These are phyloP conservation scores for Emydocephalus ijimae DNA, from an alignment of 2,113 vertebrate genomes.

Conservation along the genomic window DNA sequence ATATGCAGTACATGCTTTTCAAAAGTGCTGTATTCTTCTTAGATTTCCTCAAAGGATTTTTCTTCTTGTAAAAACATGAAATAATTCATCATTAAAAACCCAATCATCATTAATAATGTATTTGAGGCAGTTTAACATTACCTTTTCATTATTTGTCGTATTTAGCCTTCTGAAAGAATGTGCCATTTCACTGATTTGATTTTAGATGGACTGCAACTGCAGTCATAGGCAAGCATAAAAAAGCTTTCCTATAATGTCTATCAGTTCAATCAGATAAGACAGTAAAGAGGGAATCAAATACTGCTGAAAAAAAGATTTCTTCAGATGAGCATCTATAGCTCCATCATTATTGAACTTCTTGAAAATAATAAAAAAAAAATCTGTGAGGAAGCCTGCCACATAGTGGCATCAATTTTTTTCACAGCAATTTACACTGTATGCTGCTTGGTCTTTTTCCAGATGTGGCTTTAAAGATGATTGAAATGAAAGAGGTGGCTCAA, in stretches of 20 bases:
- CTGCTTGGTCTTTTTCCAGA: background rate
- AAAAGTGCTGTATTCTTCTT: background rate
- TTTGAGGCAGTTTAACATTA: slow-evolving; percentile 15
- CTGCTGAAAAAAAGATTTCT: slow-evolving; percentile 57
- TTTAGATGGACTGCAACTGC: background rate
- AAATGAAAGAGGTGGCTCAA: background rate
- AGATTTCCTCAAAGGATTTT: background rate
- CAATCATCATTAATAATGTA: background rate
- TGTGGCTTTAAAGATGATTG: background rate
- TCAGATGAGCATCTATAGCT: slow-evolving; percentile 55
- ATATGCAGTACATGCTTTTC: background rate
- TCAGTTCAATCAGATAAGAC: slow-evolving; percentile 57
- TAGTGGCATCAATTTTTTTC: slow-evolving; percentile 40
- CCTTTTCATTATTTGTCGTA: slow-evolving; percentile 19
- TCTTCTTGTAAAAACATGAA: background rate
- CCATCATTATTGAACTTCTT: slow-evolving; percentile 20
- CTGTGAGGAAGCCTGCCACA: slow-evolving; percentile 63
- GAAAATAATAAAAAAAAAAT: slow-evolving; percentile 34
- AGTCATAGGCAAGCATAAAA: slow-evolving; percentile 40
- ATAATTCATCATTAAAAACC: background rate
- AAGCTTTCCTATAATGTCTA: slow-evolving; percentile 58
- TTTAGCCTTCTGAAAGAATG: slow-evolving; percentile 35
- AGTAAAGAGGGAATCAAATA: slow-evolving; percentile 58
- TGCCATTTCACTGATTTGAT: slow-evolving; percentile 31
- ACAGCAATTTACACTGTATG: background rate